Evolutionary conservation across 1,140 invertebrate genomes (phyloP), one percentile per base, ranked within the genome.

Genomic region (Babylonia areolata): DNA sequence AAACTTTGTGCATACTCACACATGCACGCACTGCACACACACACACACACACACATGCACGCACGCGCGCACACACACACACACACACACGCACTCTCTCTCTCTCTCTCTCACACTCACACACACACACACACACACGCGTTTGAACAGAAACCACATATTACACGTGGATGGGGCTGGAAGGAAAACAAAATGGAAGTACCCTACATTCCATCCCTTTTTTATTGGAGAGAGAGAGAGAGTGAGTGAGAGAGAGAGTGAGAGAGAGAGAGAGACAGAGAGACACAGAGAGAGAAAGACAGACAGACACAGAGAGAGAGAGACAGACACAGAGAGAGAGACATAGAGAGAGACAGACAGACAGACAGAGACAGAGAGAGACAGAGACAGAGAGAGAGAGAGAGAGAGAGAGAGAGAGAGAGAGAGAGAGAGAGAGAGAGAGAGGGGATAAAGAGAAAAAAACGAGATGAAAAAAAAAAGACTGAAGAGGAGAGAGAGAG

Each of bases 31-130:
- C n/a, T n/a, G n/a, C n/a, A n/a, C n/a, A n/a, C n/a, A 75, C 71
- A 11, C 71, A 75, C 71, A 11, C 71, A 75, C 71, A 75, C 71
- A 75, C 71, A 75, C 71, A 75, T n/a, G n/a, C 12, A 75, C 3
- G n/a, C 71, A 15, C 3, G n/a, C 12, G 1, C 71, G n/a, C n/a
- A 37, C 3, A 37, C 71, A 51, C 46, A 51, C 46, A 51, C 46
- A 51, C 46, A 51, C 46, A 51, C 46, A n/a, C n/a, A n/a, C n/a
- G n/a, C n/a, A n/a, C n/a, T n/a, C n/a, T n/a, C n/a, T n/a, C n/a
- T n/a, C n/a, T 51, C 20, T 51, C 9, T 37, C n/a, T 23, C 15
- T 23, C 35, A 0, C 1, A 75, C n/a, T 33, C 15, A n/a, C 15
- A 75, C n/a, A 75, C n/a, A 75, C 46, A 51, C 46, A 51, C 46